These are phyloP conservation scores for Athripsodes cinereus DNA, from an alignment of 2,888 invertebrate species.

Conservation along the genomic window DNA sequence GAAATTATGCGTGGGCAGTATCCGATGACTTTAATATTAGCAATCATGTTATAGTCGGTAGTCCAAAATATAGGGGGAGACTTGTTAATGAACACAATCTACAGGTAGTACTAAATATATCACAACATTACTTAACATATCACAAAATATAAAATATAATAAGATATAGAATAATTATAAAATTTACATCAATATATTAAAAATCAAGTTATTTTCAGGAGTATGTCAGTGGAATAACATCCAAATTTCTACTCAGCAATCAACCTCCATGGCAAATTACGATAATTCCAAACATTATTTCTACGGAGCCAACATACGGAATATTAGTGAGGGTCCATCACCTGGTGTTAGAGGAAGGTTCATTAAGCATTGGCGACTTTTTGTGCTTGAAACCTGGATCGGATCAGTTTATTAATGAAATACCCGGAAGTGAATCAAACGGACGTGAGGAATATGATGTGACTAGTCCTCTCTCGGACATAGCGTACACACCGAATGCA, in stretches of 20 bases:
- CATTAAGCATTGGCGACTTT: constrained; percentile 68
- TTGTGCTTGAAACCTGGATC: constrained; percentile 51
- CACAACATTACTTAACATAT: background rate
- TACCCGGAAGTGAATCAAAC: constrained; percentile 30
- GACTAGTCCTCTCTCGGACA: constrained; percentile 47
- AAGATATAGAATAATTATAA: background rate
- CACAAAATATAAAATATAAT: background rate
- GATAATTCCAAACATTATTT: constrained; percentile 55
- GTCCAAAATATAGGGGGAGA: constrained; percentile 60
- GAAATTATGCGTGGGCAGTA: constrained; percentile 70
- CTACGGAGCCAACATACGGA: constrained; percentile 56
- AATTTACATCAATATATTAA: constrained; percentile 4
- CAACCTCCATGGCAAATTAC: constrained; percentile 78
- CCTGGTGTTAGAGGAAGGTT: constrained; percentile 63
- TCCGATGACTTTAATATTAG: constrained; percentile 56
- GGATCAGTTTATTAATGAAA: constrained; percentile 31
- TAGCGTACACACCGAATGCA: constrained; percentile 56
- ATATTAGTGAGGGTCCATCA: constrained; percentile 71
- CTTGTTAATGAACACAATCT: constrained; percentile 66
- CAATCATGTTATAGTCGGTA: constrained; percentile 62
- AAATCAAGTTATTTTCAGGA: constrained; percentile 50
- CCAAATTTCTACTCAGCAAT: constrained; percentile 66
- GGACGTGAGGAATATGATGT: constrained; percentile 25
- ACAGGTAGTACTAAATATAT: constrained; percentile 52
- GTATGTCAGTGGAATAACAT: constrained; percentile 69